Evolutionary conservation across 2,797 vertebrate genomes (phyloP), one percentile per base, ranked within the genome.

Genomic region (Sylvia borin): DNA sequence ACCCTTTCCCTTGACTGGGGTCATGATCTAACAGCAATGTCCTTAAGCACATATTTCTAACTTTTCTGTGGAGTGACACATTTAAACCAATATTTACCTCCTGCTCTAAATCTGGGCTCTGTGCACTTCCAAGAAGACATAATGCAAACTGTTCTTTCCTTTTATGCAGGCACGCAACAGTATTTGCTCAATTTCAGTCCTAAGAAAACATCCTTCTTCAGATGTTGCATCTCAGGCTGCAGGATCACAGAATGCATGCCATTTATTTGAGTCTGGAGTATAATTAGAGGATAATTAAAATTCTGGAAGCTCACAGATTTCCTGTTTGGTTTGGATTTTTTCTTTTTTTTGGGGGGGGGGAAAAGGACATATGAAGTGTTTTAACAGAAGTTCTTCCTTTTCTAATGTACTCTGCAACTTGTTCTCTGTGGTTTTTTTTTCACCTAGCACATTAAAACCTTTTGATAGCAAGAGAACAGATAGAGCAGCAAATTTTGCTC

Each of bases 181-280:
- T 42, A 60, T 82, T 96, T 91, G 61, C 43, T 91, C 90, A 62
- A 51, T 81, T 81, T 85, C 42, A 80, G 38, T 20, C n/a, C 42
- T 61, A 74, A 67, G 50, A 61, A 90, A 92, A 89, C 50, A 85
- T 13, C 21, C 21, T 42, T 79, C 54, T 87, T 79, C 68, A 40
- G 90, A 71, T 72, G 85, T 85, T 82, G 79, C 50, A 91, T 66
- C 43, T 86, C 78, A 61, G 66, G 11, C 34, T 78, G 67, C 43
- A 94, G 88, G 95, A 96, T 94, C 94, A 97, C 62, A 81, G 94
- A 95, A 70, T 86, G 89, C 47, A 77, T 5, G 75, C 9, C 32
- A 85, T 70, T 83, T 53, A 57, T 72, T 71, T 5, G 31, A 83
- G 54, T n/a, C 42, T 40, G 3, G 25, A 88, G 36, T 43, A 66